Conservation (phyloP, 1,140 invertebrate species). For the Anastatus disparis region DNA sequence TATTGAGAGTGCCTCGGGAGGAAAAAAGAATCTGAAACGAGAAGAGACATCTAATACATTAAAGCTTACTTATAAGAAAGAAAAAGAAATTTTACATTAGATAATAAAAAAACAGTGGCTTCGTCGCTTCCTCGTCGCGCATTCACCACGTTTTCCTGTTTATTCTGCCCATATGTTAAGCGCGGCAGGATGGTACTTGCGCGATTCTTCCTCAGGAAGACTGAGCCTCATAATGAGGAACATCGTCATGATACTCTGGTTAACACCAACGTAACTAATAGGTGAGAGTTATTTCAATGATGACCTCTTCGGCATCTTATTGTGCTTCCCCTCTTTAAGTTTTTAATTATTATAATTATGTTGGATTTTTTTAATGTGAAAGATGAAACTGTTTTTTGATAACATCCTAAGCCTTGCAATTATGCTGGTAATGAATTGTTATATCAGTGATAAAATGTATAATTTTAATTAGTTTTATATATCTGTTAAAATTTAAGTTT, state of each 20-base stretch:
- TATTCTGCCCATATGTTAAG: constrained; percentile 46
- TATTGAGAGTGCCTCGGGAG: too few relatives aligned
- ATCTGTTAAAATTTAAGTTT: too few relatives aligned
- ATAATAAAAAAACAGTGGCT: constrained; percentile 1
- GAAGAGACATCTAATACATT: too few relatives aligned
- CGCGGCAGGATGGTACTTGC: constrained; percentile 50
- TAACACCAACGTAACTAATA: constrained; percentile 38
- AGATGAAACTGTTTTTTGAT: neutral
- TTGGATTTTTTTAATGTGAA: too few relatives aligned
- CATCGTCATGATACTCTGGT: constrained; percentile 4
- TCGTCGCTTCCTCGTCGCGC: constrained; percentile 27
- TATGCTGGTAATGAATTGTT: too few relatives aligned
- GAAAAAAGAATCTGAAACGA: too few relatives aligned
- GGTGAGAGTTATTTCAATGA: constrained; percentile 30
- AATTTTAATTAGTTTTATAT: too few relatives aligned
- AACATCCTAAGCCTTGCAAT: too few relatives aligned
- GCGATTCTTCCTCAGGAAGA: constrained; percentile 46
- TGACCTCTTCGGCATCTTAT: neutral
- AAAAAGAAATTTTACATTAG: too few relatives aligned
- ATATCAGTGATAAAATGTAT: too few relatives aligned
- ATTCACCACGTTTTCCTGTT: constrained; percentile 23
- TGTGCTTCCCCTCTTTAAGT: neutral
- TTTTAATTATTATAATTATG: too few relatives aligned
- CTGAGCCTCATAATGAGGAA: constrained; percentile 11
- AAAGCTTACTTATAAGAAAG: too few relatives aligned